Percentiles rank a stretch among this genome's conserved stretches.
Conservation (phyloP, 2,797 vertebrate species). For the Pipistrellus nathusii region DNA sequence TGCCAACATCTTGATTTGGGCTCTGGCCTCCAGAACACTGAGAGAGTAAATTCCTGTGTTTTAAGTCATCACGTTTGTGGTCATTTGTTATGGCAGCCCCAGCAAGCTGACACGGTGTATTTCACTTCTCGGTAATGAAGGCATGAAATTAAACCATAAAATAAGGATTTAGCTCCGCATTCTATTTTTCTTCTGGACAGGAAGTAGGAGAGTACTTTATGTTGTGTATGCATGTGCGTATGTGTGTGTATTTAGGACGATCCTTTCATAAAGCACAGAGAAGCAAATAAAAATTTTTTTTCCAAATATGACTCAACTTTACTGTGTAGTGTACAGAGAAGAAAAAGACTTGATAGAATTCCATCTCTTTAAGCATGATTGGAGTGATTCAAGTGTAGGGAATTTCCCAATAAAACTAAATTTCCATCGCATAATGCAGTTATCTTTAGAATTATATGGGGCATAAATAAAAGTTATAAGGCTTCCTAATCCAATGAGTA, state of each 20-base stretch:
- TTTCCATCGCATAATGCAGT: not conserved
- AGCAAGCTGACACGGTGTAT: not conserved
- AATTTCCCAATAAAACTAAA: not conserved
- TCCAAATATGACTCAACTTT: not conserved
- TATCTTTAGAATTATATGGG: constrained; percentile 26
- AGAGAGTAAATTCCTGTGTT: not conserved
- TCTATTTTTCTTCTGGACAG: not conserved
- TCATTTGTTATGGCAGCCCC: not conserved
- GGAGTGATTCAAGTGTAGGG: not conserved
- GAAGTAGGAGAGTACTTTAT: not conserved
- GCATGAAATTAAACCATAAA: constrained; percentile 3
- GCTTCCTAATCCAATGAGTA: not conserved
- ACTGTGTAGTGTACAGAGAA: not conserved
- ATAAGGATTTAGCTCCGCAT: not conserved
- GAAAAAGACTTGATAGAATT: not conserved
- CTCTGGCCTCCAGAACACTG: not conserved
- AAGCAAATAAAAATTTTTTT: not conserved
- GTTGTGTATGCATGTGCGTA: not conserved
- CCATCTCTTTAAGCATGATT: not conserved
- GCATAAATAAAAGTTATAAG: not conserved
- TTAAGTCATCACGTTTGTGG: not conserved
- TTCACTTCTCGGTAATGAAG: not conserved
- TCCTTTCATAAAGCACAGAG: not conserved
- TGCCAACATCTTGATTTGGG: not conserved
- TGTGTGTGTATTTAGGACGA: not conserved